Evolutionary conservation across 2,797 vertebrate species (phyloP).

Genomic region (Sebastes trivittatus): DNA sequence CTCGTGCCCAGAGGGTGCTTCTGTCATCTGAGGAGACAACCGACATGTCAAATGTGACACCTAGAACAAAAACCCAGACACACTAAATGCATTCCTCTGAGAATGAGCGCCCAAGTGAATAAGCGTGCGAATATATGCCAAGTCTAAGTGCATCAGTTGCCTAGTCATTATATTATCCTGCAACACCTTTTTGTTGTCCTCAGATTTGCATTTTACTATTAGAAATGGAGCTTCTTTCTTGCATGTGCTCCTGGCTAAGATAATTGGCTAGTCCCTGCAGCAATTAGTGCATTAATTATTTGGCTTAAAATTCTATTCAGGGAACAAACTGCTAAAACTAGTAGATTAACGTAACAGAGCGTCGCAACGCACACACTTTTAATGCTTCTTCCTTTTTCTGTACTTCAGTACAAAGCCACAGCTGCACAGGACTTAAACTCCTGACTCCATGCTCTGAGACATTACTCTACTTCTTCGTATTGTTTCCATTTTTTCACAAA

Average conservation of each 20-base stretch:
- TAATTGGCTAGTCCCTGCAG: background rate
- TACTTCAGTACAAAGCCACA: background rate
- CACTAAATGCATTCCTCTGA: conserved; percentile 15
- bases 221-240: background rate
- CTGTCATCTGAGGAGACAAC: conserved; percentile 22
- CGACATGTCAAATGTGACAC: conserved; percentile 24
- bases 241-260: background rate
- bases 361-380: background rate
- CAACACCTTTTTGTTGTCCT: background rate
- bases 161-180: background rate
- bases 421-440: conserved; percentile 4
- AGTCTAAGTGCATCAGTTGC: background rate
- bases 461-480: conserved; percentile 1
- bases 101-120: background rate
- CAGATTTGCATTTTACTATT: background rate
- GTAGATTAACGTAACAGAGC: background rate
- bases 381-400: background rate
- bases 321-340: background rate
- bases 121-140: background rate
- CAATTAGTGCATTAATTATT: background rate
- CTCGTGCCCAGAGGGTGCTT: conserved; percentile 21
- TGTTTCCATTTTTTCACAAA: conserved; percentile 29
- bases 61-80: conserved; percentile 15
- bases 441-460: background rate
- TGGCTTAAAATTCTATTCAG: background rate